A percentile compares a stretch with the other conserved stretches of the same genome.
Conservation (phyloP, 2,888 invertebrate genomes). For the Ditylenchus weischeri region DNA sequence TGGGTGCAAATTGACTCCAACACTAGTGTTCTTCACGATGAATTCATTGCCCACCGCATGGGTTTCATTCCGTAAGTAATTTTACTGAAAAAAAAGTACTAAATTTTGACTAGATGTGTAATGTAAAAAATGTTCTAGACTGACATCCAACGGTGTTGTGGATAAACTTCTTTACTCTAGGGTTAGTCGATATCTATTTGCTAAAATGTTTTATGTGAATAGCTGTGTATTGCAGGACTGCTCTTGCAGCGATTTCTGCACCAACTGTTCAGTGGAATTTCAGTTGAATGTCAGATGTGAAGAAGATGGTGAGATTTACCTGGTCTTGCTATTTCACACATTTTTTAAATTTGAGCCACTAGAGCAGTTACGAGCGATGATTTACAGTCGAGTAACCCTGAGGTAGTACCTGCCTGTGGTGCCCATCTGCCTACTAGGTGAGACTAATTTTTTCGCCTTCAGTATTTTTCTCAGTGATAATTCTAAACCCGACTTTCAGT, state of each 20-base stretch:
- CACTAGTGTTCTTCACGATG: slow-evolving; percentile 94
- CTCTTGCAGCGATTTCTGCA: slow-evolving; percentile 92
- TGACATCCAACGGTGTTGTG: slow-evolving; percentile 92
- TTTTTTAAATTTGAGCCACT: slow-evolving; percentile 66
- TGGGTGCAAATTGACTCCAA: slow-evolving; percentile 99
- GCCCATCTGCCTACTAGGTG: slow-evolving; percentile 15
- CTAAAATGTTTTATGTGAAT: too few relatives aligned
- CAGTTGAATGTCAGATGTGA: slow-evolving; percentile 90
- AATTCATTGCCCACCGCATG: slow-evolving; percentile 93
- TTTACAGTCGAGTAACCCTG: slow-evolving; percentile 61
- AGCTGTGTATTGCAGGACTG: slow-evolving; percentile 72
- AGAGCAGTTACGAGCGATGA: slow-evolving; percentile 94
- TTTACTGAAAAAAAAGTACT: slow-evolving; percentile 39
- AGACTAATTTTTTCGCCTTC: background rate
- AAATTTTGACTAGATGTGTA: too few relatives aligned
- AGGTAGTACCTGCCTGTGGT: slow-evolving; percentile 40
- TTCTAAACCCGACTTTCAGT: slow-evolving; percentile 16
- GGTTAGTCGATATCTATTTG: background rate
- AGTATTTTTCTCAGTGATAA: slow-evolving; percentile 26
- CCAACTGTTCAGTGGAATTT: slow-evolving; percentile 95
- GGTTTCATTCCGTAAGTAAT: slow-evolving; percentile 72
- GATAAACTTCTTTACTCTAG: slow-evolving; percentile 74
- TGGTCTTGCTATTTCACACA: too few relatives aligned
- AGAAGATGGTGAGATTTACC: slow-evolving; percentile 67
- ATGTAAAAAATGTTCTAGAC: slow-evolving; percentile 17